Percentiles rank a stretch among this genome's conserved stretches.
Evolutionary conservation across 1,140 invertebrate genomes (phyloP).

Genomic region (Araneus ventricosus): DNA sequence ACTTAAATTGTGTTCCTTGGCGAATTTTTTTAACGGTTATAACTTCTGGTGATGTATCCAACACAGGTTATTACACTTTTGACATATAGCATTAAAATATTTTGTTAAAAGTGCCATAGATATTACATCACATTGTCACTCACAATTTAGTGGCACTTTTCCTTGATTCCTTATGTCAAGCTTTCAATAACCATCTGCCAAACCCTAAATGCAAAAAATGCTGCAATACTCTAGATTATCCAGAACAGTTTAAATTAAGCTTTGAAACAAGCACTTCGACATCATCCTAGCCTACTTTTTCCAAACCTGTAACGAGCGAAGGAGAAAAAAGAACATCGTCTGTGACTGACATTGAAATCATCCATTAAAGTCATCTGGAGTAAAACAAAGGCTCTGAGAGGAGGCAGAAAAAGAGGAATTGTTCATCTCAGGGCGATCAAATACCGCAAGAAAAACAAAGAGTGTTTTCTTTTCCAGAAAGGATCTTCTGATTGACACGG

Average conservation of each 20-base stretch:
- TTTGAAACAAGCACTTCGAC: neutral
- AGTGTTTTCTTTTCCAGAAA: neutral
- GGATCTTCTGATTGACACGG: neutral
- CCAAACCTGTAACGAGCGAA: neutral
- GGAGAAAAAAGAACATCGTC: neutral
- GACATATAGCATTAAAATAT: too few species aligned
- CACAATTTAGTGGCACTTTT: too few species aligned
- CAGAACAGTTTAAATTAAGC: neutral
- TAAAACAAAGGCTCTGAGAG: neutral
- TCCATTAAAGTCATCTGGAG: neutral
- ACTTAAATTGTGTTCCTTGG: too few species aligned
- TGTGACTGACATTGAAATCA: neutral
- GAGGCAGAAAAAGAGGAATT: neutral
- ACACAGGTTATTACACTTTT: too few species aligned
- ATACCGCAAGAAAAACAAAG: constrained; percentile 4
- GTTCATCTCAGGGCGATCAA: constrained; percentile 4
- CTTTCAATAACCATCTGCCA: too few species aligned
- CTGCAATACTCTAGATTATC: too few species aligned
- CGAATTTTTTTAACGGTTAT: too few species aligned
- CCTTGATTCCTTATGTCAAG: too few species aligned
- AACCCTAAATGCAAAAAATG: too few species aligned
- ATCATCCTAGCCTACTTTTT: neutral
- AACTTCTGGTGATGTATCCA: too few species aligned
- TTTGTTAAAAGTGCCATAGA: too few species aligned
- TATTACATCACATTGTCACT: too few species aligned